Evolutionary conservation across 37 sponge, comb jelly and placozoan genomes (phyloP), one percentile per base, ranked within the genome.

Genomic region (Ephydatia muelleri): DNA sequence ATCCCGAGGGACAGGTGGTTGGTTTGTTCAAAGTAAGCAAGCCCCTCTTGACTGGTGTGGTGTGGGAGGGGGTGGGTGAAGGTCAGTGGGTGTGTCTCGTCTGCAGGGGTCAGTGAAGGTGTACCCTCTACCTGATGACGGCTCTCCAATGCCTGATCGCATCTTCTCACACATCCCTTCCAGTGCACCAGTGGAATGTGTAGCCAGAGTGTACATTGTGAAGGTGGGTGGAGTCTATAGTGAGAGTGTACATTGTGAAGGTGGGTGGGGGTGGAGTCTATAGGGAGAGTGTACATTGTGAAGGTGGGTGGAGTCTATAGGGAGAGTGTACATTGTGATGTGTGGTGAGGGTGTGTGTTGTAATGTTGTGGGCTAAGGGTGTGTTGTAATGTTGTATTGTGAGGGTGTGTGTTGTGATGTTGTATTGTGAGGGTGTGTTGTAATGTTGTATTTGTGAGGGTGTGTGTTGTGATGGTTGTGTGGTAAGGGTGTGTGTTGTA

Each of bases 41-140:
- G 22, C 12, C 57, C 57, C 57, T 57, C 57, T 21, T 21, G 16
- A 19, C 57, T 57, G 57, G 57, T 57, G 57, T 21, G 57, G 57
- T 43, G 43, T 9, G 6, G 43, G 3, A 3, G 14, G 72, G 21
- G 29, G 29, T 28, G 72, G 31, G 13, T 1, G 32, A 9, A 21
- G 32, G 6, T 71, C 72, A 71, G 32, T 33, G 29, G 29, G 72
- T 13, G 72, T 71, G 72, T 33, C 72, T 28, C 25, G 16, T n/a
- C 68, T 82, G 27, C 79, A 95, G 92, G 99, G 99, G 0, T 79
- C 94, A 3, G 76, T 99, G 74, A 93, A 93, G 83, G 89, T 95
- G 78, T 99, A 97, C 80, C 95, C 93, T 43, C 87, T 99, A 30
- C 99, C 99, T 30, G 88, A 89, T 22, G 99, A 98, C 83, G 92